phyloP scores from a whole-genome alignment of 2,113 vertebrate genomes.

The Anguilla rostrata region DNA sequence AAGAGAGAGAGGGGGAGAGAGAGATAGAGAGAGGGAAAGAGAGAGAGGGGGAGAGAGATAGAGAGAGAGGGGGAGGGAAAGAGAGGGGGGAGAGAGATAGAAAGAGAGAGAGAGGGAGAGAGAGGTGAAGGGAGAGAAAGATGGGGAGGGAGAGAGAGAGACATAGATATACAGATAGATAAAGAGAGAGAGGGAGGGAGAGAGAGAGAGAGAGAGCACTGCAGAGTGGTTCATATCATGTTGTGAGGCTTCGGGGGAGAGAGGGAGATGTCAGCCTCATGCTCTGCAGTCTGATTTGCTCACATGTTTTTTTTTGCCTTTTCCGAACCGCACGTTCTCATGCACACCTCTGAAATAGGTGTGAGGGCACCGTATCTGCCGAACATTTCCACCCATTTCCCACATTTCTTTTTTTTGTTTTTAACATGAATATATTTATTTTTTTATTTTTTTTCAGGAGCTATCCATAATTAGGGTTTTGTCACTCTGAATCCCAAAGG shows the following conservation, averaged over 20 bases:
- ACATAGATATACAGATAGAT: too few relatives aligned
- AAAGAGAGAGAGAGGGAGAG: neutral
- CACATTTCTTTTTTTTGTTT: neutral
- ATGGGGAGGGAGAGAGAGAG: too few relatives aligned
- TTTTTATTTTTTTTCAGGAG: neutral
- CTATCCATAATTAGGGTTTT: neutral
- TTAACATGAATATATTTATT: too few relatives aligned
- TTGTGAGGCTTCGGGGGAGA: neutral
- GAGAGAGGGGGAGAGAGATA: too few relatives aligned
- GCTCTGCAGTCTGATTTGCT: constrained; percentile 17
- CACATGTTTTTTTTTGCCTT: constrained; percentile 8
- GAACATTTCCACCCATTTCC: neutral
- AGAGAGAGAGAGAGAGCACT: too few relatives aligned
- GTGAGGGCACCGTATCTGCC: neutral
- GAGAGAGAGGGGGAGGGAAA: too few relatives aligned
- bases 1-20: neutral
- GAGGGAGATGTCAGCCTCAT: neutral
- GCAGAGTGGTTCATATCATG: too few relatives aligned
- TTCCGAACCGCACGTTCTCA: neutral
- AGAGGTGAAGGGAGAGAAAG: too few relatives aligned
- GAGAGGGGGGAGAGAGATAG: too few relatives aligned
- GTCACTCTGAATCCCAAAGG: neutral
- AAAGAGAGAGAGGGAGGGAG: too few relatives aligned
- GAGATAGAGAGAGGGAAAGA: too few relatives aligned
- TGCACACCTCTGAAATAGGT: neutral